Evolutionary conservation across 1,140 invertebrate genomes (phyloP), one percentile per base, ranked within the genome.

Genomic region (Eubasilissa regina): DNA sequence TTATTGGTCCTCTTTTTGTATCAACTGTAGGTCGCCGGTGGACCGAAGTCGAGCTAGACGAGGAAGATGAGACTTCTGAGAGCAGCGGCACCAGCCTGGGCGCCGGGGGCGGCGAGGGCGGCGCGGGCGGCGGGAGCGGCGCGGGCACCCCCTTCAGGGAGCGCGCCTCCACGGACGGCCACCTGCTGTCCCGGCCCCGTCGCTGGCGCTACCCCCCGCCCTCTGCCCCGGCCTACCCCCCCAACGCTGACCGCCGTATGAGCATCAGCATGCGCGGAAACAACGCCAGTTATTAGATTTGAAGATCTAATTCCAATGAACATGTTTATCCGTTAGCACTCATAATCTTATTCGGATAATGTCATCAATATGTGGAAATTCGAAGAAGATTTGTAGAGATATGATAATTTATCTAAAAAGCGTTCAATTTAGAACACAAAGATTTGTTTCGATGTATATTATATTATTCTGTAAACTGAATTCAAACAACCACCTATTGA

Each of bases 111-210:
- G 44, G 15, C 3, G 62, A 78, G 47, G 83, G 83, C 11, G 70
- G 66, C 53, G 55, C 12, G 4, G 66, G 51, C 11, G 85, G 4
- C 75, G 84, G 12, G 82, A 48, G 43, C 4, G 77, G 75, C 12
- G 78, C 85, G 51, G 86, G 86, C 60, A 83, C 85, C 47, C 91
- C 91, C 56, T 93, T 93, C 84, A 86, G 92, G 68, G 89, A 87
- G 77, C 85, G 92, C 60, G 92, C 92, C 10, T 93, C 90, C 13
- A 93, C 92, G 0, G 93, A 93, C 76, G 91, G 92, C 0, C 89
- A 90, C 60, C 76, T 91, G 6, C 77, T 88, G 11, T 89, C 90
- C 9, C 84, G 89, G 19, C 88, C 87, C 15, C 85, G 89, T 79
- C 86, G 89, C 51, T 91, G 90, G 89, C 85, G 89, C 13, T 90